These are phyloP conservation scores for Enteromius radiatus DNA, from an alignment of 2,797 vertebrate genomes.

Conservation along the genomic window DNA sequence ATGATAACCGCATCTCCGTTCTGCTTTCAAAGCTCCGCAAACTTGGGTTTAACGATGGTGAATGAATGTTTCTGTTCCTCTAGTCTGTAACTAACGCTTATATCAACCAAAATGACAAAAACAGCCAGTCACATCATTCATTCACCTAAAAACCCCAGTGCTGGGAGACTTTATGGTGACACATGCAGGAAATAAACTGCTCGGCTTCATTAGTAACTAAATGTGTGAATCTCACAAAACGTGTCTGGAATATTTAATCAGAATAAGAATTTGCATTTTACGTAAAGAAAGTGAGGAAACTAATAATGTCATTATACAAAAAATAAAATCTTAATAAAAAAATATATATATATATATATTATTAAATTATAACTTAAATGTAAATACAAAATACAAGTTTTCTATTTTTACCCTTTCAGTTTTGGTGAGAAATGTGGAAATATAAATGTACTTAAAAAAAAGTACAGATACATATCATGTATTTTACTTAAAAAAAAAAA, in stretches of 20 bases:
- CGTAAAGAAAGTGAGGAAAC: background rate
- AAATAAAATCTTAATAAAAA: background rate
- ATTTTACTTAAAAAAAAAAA: no score
- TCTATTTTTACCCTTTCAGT: background rate
- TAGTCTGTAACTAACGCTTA: background rate
- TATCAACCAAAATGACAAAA: background rate
- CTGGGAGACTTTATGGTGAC: background rate
- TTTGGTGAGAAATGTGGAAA: background rate
- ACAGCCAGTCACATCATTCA: background rate
- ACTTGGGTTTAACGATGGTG: background rate
- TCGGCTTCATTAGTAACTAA: background rate
- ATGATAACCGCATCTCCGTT: background rate
- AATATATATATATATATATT: no score
- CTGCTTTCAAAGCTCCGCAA: background rate
- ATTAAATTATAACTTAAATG: no score
- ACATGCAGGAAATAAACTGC: background rate
- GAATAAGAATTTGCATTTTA: background rate
- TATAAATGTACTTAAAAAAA: no score
- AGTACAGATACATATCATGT: no score
- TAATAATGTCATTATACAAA: background rate
- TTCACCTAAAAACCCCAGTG: background rate
- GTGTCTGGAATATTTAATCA: no score
- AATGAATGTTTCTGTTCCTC: background rate
- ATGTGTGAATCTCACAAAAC: conserved; percentile 5
- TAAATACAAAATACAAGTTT: no score